Conservation (phyloP, 2,113 vertebrate species). For the Jaculus jaculus region DNA sequence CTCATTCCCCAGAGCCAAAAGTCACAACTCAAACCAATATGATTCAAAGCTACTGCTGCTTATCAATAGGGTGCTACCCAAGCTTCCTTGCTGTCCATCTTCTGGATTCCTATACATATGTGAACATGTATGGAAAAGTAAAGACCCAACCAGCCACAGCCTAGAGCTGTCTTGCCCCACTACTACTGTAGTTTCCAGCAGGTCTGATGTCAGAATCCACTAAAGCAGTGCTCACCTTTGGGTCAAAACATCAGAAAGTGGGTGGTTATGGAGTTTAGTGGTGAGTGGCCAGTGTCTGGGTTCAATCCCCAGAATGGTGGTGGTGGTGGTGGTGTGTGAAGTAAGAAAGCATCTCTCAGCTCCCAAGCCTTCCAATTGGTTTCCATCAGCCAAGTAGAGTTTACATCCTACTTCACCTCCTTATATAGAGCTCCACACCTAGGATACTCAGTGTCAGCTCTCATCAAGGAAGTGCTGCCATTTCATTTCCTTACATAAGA, state of each 20-base stretch:
- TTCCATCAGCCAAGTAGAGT: conserved; percentile 3
- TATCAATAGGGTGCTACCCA: conserved; percentile 61
- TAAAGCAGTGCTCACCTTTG: not conserved
- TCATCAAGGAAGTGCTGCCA: not conserved
- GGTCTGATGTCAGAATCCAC: not conserved
- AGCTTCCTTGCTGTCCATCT: conserved; percentile 42
- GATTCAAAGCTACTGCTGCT: conserved; percentile 79
- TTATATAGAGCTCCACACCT: not conserved
- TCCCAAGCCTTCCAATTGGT: not conserved
- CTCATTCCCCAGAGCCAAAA: conserved; percentile 79
- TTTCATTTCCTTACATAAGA: conserved; percentile 53
- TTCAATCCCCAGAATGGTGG: not conserved
- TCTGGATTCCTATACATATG: conserved; percentile 53
- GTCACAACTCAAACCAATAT: conserved; percentile 79
- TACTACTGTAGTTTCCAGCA: not conserved
- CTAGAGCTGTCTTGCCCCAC: conserved; percentile 35
- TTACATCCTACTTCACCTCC: not conserved
- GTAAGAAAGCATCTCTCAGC: not conserved
- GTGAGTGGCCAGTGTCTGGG: not conserved
- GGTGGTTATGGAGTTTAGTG: not conserved
- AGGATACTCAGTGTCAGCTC: not conserved
- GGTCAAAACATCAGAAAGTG: conserved; percentile 16
- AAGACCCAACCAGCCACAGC: conserved; percentile 7
- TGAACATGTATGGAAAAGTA: conserved; percentile 55
- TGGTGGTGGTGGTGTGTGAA: not conserved